A percentile compares a stretch with the other conserved stretches of the same genome.
Conservation (phyloP, 2,797 vertebrate species). For the Enteromius viviparus region DNA sequence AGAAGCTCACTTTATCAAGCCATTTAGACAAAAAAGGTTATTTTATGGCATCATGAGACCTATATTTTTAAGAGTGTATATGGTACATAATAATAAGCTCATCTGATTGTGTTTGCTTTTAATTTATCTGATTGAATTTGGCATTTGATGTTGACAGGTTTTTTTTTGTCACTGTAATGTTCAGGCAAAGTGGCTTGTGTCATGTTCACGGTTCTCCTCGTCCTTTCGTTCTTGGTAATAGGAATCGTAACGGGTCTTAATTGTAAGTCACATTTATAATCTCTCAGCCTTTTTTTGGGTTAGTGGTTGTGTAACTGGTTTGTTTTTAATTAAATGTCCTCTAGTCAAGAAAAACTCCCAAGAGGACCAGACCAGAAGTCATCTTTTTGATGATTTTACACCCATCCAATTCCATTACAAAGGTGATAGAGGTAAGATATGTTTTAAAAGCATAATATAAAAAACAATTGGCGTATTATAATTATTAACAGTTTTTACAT, state of each 20-base stretch:
- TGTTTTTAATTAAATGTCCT: constrained; percentile 3
- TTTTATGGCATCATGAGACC: too few species aligned
- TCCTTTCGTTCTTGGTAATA: constrained; percentile 43
- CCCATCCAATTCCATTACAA: constrained; percentile 19
- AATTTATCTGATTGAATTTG: background rate
- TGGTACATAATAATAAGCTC: background rate
- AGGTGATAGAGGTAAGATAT: background rate
- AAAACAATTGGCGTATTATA: background rate
- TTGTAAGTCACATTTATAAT: constrained; percentile 24
- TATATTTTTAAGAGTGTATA: too few species aligned
- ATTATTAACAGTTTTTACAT: background rate
- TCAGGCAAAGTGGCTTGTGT: constrained; percentile 40
- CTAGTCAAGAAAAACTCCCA: constrained; percentile 24
- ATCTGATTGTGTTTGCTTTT: background rate
- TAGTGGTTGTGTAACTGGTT: background rate
- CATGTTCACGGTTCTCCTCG: constrained; percentile 41
- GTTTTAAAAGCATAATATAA: background rate
- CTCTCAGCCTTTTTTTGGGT: background rate
- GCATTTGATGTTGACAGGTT: background rate
- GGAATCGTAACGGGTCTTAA: constrained; percentile 45
- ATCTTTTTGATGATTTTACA: constrained; percentile 18
- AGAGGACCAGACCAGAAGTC: constrained; percentile 21
- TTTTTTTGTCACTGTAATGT: background rate
- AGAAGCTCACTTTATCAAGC: too few species aligned
- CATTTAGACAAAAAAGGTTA: too few species aligned